Evolutionary conservation across 2,113 vertebrate genomes (phyloP), one percentile per base, ranked within the genome.

Genomic region (Tragulus kanchil): DNA sequence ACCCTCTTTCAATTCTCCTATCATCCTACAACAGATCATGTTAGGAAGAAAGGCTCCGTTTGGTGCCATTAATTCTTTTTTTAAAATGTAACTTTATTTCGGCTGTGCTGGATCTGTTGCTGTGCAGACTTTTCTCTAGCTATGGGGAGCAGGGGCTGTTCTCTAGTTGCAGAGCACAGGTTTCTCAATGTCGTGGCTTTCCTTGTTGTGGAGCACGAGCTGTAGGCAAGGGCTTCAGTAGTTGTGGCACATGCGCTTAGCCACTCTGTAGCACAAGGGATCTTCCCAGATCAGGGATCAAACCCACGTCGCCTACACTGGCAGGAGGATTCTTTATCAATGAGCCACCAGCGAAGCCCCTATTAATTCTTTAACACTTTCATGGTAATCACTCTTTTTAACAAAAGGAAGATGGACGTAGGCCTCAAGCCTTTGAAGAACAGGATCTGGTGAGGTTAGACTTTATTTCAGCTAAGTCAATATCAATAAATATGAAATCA

Each of bases 11-110:
- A 21, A 17, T 25, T 64, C 62, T 21, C 79, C 64, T 3, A 3
- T 8, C 31, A 52, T 0, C 14, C 8, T 5, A 52, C 15, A 42
- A 52, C 15, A 48, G 25, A 28, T 17, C 9, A 0, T 0, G 0
- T 13, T 14, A 56, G 50, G 50, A 36, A 69, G 56, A 21, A 25
- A n/a, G 62, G 11, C 42, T 54, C 82, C 1, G 16, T 12, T 8
- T 19, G 54, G 59, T 6, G 17, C 52, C 12, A 3, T 0, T 6
- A 73, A 45, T 73, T 45, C 69, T 73, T 45, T 45, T 25, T 45
- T 45, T 73, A 6, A 25, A 25, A 25, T 73, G 13, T 13, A 13
- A 45, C 11, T 71, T 71, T 36, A 52, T 69, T 69, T 42, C 45
- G 69, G 36, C 42, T 45, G 69, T 25, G 42, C 69, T 25, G 21